phyloP scores from a whole-genome alignment of 2,888 invertebrate genomes.

The Metacarcinus magister region DNA sequence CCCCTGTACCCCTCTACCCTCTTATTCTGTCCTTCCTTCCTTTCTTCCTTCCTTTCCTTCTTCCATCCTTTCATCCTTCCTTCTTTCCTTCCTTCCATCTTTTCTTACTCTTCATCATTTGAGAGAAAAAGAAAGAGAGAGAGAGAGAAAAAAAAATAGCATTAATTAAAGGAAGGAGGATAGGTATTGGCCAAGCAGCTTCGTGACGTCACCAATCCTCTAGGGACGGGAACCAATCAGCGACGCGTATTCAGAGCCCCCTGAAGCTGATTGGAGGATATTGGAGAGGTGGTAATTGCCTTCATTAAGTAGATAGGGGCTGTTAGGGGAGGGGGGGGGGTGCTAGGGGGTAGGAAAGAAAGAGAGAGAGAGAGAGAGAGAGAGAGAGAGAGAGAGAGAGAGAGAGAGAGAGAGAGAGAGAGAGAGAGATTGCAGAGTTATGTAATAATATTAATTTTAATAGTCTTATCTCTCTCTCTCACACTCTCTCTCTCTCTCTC shows the following conservation, averaged over 20 bases:
- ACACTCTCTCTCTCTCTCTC: neutral
- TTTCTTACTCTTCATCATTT: too few relatives aligned
- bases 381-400: neutral
- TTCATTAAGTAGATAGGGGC: neutral
- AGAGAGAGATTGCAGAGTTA: too few relatives aligned
- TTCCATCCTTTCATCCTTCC: too few relatives aligned
- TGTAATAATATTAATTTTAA: too few relatives aligned
- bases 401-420: too few relatives aligned
- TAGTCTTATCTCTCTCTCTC: neutral
- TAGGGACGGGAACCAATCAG: neutral
- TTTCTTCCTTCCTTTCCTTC: neutral
- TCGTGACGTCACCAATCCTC: slow-evolving; percentile 21
- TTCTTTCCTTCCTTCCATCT: neutral
- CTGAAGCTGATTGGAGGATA: neutral
- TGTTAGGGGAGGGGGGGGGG: neutral
- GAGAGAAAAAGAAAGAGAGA: neutral
- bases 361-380: neutral
- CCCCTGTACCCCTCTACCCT: too few relatives aligned
- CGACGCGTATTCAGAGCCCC: neutral
- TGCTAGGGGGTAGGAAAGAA: neutral
- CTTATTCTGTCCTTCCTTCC: neutral
- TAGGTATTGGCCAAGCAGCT: neutral
- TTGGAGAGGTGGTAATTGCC: neutral
- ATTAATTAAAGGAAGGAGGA: neutral
- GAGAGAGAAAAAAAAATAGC: neutral